Evolutionary conservation across 2,797 vertebrate species (phyloP).

Genomic region (Clamator glandarius): DNA sequence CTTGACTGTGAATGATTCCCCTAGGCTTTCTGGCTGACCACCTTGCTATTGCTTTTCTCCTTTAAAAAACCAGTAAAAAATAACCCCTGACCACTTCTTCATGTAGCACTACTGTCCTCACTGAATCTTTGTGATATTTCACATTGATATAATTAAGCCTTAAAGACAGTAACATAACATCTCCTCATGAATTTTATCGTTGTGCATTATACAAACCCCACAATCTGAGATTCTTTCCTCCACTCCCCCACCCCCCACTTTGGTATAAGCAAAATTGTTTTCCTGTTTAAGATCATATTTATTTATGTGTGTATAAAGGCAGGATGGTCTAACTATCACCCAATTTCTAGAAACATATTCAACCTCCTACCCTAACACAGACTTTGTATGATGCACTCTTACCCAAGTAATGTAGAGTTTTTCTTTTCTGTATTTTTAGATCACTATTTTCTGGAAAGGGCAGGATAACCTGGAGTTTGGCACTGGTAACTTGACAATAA

Average conservation of each 20-base stretch:
- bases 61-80: not conserved
- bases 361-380: not conserved
- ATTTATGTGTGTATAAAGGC: rapidly evolving
- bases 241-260: no score
- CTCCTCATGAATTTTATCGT: not conserved
- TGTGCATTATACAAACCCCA: not conserved
- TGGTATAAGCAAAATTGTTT: not conserved
- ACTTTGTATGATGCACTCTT: not conserved
- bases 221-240: not conserved
- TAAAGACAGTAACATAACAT: not conserved
- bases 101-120: not conserved
- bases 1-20: slow-evolving; percentile 28
- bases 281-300: not conserved
- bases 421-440: not conserved
- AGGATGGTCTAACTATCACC: not conserved
- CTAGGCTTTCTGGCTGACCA: slow-evolving; percentile 43
- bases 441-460: not conserved
- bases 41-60: slow-evolving; percentile 28
- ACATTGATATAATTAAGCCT: not conserved
- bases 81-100: not conserved
- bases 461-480: not conserved
- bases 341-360: not conserved
- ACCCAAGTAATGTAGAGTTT: not conserved
- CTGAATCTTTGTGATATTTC: not conserved
- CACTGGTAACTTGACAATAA: not conserved